These are phyloP conservation scores for Drosophila subobscura DNA, from an alignment of 1,140 invertebrate genomes.

Conservation along the genomic window DNA sequence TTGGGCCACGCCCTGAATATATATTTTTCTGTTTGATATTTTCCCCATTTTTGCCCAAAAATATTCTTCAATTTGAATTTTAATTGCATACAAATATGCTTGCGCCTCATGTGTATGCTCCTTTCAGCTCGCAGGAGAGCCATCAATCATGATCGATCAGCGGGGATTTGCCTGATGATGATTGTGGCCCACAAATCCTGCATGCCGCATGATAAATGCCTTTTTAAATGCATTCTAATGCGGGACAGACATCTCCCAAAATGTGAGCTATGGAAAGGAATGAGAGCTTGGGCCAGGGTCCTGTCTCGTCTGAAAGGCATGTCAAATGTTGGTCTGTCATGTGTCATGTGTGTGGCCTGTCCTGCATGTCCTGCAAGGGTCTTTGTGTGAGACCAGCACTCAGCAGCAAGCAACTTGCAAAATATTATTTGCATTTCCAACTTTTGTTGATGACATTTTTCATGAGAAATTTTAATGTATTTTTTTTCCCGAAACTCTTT, in stretches of 20 bases:
- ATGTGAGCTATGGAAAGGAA: slow-evolving; percentile 31
- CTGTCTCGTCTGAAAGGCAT: slow-evolving; percentile 35
- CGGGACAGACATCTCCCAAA: slow-evolving; percentile 42
- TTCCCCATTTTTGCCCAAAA: slow-evolving; percentile 2
- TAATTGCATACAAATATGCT: slow-evolving; percentile 56
- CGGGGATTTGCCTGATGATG: slow-evolving; percentile 51
- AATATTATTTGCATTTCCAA: slow-evolving; percentile 79
- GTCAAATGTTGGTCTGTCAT: slow-evolving; percentile 55
- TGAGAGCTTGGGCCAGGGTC: neutral
- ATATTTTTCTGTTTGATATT: slow-evolving; percentile 33
- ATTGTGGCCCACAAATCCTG: slow-evolving; percentile 56
- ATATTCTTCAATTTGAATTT: slow-evolving; percentile 66
- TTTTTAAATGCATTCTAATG: slow-evolving; percentile 81
- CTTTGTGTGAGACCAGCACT: slow-evolving; percentile 63
- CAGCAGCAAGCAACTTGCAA: slow-evolving; percentile 46
- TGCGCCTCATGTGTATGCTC: slow-evolving; percentile 15
- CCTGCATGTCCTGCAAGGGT: slow-evolving; percentile 43
- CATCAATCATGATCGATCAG: slow-evolving; percentile 80
- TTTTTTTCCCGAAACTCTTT: slow-evolving; percentile 38
- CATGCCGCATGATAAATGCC: slow-evolving; percentile 62
- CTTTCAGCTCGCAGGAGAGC: neutral
- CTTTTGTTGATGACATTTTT: slow-evolving; percentile 82
- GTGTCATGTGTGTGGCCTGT: slow-evolving; percentile 49
- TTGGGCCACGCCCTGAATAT: slow-evolving; percentile 33
- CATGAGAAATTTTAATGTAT: slow-evolving; percentile 80